Evolutionary conservation across 2,888 invertebrate genomes (phyloP).

Genomic region (Mythimna ferrago): DNA sequence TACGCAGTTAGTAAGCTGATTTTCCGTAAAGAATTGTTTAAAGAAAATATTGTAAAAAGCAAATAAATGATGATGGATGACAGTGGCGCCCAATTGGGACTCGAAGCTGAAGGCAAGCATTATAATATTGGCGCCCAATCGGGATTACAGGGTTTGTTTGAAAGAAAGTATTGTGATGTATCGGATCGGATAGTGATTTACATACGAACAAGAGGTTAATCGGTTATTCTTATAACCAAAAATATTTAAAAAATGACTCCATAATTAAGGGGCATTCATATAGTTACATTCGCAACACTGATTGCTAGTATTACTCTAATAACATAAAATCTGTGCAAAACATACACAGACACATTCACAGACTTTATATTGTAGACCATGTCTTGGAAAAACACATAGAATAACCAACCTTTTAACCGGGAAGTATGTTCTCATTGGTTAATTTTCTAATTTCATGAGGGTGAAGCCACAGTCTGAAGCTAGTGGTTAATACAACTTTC

Average conservation of each 20-base stretch:
- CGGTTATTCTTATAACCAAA: not conserved
- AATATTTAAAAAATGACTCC: not conserved
- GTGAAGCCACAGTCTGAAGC: too few species aligned
- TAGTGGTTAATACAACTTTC: not conserved
- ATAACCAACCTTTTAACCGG: too few species aligned
- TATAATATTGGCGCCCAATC: not conserved
- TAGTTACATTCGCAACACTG: too few species aligned
- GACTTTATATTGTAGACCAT: too few species aligned
- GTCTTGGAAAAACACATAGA: too few species aligned
- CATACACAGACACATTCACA: too few species aligned
- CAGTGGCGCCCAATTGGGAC: not conserved
- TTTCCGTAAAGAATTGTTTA: not conserved
- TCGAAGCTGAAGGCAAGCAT: not conserved
- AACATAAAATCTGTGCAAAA: too few species aligned
- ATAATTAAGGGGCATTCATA: too few species aligned
- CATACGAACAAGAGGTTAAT: not conserved
- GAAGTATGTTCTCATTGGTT: too few species aligned
- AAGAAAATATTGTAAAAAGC: not conserved
- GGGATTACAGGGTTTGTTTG: not conserved
- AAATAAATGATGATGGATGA: not conserved
- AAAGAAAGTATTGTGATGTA: not conserved
- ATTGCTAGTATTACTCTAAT: too few species aligned
- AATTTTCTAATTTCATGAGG: too few species aligned
- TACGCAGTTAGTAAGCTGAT: not conserved
- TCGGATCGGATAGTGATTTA: not conserved